phyloP scores from a whole-genome alignment of 2,797 vertebrate species.

The Gila robusta region DNA sequence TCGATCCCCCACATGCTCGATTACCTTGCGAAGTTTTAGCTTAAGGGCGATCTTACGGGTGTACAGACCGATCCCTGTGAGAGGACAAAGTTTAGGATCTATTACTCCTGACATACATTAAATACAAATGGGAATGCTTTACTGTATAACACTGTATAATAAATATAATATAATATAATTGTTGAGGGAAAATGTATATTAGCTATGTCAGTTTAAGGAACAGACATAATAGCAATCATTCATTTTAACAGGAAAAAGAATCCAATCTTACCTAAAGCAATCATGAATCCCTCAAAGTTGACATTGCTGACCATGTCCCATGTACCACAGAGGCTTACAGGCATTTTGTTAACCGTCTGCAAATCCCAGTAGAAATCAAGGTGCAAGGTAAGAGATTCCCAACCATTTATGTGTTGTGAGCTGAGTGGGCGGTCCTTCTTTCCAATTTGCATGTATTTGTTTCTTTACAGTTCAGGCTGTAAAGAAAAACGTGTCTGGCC shows the following conservation, averaged over 20 bases:
- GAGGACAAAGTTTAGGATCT: constrained; percentile 8
- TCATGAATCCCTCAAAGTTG: constrained; percentile 89
- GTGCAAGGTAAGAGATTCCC: background rate
- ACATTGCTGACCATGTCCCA: constrained; percentile 88
- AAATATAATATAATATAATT: background rate
- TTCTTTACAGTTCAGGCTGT: background rate
- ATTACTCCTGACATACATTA: background rate
- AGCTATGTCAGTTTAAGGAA: background rate
- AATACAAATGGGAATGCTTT: background rate
- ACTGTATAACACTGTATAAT: background rate
- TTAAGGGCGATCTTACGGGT: constrained; percentile 83
- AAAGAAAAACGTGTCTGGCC: constrained; percentile 21
- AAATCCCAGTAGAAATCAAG: background rate
- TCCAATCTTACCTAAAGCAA: constrained; percentile 82
- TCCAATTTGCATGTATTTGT: background rate
- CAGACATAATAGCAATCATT: background rate
- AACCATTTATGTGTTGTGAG: constrained; percentile 4
- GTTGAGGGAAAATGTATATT: no score
- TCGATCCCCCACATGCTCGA: constrained; percentile 79
- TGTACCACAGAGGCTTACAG: constrained; percentile 83
- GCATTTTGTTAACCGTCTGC: constrained; percentile 72
- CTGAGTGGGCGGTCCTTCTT: background rate
- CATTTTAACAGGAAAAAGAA: background rate
- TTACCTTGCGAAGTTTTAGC: constrained; percentile 86
- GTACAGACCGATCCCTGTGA: constrained; percentile 79